Evolutionary conservation across 2,113 vertebrate genomes (phyloP), one percentile per base, ranked within the genome.

Genomic region (Porphyrio hochstetteri): DNA sequence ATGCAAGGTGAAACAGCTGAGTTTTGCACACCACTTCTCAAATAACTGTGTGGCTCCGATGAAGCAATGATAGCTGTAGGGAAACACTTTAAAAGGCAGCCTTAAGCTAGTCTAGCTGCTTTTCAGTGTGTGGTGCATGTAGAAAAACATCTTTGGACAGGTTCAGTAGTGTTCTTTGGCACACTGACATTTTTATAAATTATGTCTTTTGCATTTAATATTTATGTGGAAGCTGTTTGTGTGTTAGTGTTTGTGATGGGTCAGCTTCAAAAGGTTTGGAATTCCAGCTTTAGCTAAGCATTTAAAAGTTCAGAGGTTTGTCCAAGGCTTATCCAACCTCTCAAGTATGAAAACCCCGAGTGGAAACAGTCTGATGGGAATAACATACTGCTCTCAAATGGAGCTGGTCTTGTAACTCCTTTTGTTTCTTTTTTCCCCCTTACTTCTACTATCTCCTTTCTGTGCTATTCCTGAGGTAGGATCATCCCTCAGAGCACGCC

Each of bases 141-240:
- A 2, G 88, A 94, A 95, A 95, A 70, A 0, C 1, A 46, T 79
- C 69, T 79, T 76, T 91, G 25, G 86, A 53, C 31, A 61, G 36
- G 44, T 82, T 92, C 61, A 33, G 55, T 52, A 55, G 65, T 91
- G 69, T 79, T 93, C 72, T 84, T 95, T 96, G 93, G 90, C 92
- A 87, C 23, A 59, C 13, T 67, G 48, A 77, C 12, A 7, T 89
- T 89, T 93, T 76, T 61, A 36, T 82, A 69, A 87, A 82, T 91
- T 56, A 79, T 46, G 46, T 38, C 40, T 89, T 93, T 79, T 87
- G n/a, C 83, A 69, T 95, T 96, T 95, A 60, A 84, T 91, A 87
- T 92, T 93, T 93, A 55, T 87, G 67, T 93, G 83, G 81, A 95
- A 91, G 83, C 74, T 96, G 91, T 92, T 96, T 96, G 74, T 72